A percentile compares a stretch with the other conserved stretches of the same genome.
Conservation (phyloP, 1,140 invertebrate species). For the Phymorhynchus buccinoides region DNA sequence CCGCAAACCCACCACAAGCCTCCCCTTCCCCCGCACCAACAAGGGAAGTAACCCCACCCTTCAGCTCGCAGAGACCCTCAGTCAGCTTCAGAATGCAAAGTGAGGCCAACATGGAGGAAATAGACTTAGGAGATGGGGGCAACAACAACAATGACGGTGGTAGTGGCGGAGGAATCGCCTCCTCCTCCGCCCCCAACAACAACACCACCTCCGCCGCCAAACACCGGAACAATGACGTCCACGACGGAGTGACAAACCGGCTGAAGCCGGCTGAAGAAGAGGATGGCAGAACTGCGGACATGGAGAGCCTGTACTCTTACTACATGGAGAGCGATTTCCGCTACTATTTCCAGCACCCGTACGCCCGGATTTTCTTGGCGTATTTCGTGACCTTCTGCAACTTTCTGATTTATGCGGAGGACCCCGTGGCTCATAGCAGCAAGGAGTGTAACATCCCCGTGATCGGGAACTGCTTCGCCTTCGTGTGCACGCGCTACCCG, state of each 20-base stretch:
- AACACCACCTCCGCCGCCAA: not conserved
- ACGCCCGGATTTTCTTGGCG: slow-evolving; percentile 75
- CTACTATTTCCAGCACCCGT: slow-evolving; percentile 78
- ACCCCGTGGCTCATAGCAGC: slow-evolving; percentile 77
- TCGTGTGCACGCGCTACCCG: slow-evolving; percentile 76
- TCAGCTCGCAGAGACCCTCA: not conserved
- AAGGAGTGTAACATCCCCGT: slow-evolving; percentile 76
- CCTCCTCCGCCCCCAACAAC: not conserved
- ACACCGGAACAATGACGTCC: not conserved
- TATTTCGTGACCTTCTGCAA: slow-evolving; percentile 78
- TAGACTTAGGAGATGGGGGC: not conserved
- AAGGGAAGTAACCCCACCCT: not conserved
- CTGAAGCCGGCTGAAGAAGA: not conserved
- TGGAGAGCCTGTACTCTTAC: slow-evolving; percentile 65
- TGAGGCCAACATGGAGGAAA: not conserved
- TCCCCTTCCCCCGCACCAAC: not conserved
- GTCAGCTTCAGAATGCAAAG: not conserved
- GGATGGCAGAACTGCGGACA: not conserved
- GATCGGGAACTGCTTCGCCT: slow-evolving; percentile 77
- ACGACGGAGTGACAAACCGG: not conserved
- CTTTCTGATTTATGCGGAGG: slow-evolving; percentile 78
- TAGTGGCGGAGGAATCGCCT: too few relatives aligned
- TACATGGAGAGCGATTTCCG: slow-evolving; percentile 75
- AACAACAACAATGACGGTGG: too few relatives aligned
- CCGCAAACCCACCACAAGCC: too few relatives aligned